Evolutionary conservation across 2,113 vertebrate species (phyloP).

Genomic region (Megalops atlanticus): DNA sequence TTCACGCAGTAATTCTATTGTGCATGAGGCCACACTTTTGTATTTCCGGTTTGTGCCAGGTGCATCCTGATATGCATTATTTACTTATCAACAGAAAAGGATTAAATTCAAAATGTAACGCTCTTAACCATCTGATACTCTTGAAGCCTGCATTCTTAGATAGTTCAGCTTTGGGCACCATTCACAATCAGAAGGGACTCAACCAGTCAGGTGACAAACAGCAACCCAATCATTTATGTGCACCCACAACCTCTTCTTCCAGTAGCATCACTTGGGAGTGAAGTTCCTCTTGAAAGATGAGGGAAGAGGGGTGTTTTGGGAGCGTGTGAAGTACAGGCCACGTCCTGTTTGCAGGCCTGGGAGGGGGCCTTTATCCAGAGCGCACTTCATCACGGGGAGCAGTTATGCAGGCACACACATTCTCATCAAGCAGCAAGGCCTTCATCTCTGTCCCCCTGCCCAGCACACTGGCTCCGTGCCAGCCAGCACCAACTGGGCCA

Average conservation of each 20-base stretch:
- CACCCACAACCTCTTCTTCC: background rate
- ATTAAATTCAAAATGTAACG: no score
- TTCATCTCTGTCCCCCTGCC: slow-evolving; percentile 1
- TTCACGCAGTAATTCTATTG: no score
- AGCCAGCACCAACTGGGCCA: slow-evolving; percentile 15
- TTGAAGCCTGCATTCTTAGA: no score
- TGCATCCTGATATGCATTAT: no score
- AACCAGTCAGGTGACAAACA: no score
- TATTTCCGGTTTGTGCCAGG: no score
- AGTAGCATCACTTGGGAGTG: background rate
- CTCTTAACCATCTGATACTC: no score
- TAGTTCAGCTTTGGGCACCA: no score
- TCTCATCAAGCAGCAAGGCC: background rate
- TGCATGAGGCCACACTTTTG: no score
- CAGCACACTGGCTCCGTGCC: background rate
- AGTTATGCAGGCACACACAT: background rate
- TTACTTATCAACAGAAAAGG: no score
- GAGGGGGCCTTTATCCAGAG: background rate
- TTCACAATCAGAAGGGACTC: background rate
- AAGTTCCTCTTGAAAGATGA: background rate
- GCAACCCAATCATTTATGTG: background rate
- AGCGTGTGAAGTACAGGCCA: background rate
- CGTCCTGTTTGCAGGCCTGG: no score
- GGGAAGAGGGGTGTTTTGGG: background rate
- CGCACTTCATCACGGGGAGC: background rate